A percentile compares a stretch with the other conserved stretches of the same genome.
These are phyloP conservation scores for Scomber colias DNA, from an alignment of 2,113 vertebrate genomes.

Conservation along the genomic window DNA sequence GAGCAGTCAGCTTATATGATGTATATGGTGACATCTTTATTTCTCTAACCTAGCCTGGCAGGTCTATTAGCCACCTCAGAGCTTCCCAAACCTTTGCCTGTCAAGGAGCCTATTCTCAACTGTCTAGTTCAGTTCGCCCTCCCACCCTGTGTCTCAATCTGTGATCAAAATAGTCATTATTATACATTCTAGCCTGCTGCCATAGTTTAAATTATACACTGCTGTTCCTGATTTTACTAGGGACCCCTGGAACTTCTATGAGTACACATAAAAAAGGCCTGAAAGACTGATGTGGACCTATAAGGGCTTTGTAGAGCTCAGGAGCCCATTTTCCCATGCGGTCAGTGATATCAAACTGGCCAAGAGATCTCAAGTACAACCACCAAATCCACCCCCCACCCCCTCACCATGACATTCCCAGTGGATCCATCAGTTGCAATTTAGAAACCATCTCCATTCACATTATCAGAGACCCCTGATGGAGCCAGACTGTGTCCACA, in stretches of 20 bases:
- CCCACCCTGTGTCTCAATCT: conserved; percentile 69
- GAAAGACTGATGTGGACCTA: neutral
- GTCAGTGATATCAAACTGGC: conserved; percentile 4
- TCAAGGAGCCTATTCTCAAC: conserved; percentile 70
- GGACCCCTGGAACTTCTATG: conserved; percentile 4
- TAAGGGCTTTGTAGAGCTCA: neutral
- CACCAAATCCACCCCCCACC: neutral
- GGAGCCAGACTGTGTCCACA: conserved; percentile 12
- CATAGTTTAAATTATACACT: conserved; percentile 36
- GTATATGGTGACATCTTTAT: conserved; percentile 82
- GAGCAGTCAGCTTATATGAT: conserved; percentile 80
- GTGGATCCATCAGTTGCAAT: conserved; percentile 52
- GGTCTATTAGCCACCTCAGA: conserved; percentile 78
- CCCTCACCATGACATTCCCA: conserved; percentile 21
- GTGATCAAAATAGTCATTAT: conserved; percentile 75
- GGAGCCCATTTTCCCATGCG: neutral
- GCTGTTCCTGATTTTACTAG: conserved; percentile 29
- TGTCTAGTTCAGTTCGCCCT: conserved; percentile 60
- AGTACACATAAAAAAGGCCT: conserved; percentile 10
- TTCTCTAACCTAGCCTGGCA: conserved; percentile 80
- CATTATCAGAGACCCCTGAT: conserved; percentile 34
- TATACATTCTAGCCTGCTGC: conserved; percentile 38
- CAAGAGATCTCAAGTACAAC: neutral
- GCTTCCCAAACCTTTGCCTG: conserved; percentile 70
- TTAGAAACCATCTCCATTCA: conserved; percentile 40